Evolutionary conservation across 2,797 vertebrate genomes (phyloP).

Genomic region (Periparus ater): DNA sequence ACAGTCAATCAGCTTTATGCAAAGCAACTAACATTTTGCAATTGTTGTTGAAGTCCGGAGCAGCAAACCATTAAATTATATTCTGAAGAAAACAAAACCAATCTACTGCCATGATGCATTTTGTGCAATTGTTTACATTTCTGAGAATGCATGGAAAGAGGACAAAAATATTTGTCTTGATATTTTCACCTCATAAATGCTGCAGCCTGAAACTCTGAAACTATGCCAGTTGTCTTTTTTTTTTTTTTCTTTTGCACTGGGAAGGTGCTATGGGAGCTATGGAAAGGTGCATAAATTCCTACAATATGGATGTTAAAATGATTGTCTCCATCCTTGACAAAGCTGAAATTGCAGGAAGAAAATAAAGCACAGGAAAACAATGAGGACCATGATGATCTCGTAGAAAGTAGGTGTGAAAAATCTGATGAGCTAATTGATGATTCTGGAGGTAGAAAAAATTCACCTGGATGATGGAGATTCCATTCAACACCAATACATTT

Average conservation of each 20-base stretch:
- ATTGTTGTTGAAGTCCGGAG: background rate
- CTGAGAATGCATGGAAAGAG: background rate
- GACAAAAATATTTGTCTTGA: background rate
- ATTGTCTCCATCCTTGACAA: background rate
- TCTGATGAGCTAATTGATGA: background rate
- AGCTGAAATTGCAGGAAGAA: background rate
- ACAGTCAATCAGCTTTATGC: background rate
- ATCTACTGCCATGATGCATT: background rate
- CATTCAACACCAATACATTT: background rate
- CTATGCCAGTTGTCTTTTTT: background rate
- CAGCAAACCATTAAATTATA: background rate
- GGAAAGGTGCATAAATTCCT: background rate
- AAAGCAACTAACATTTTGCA: background rate
- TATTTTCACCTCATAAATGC: background rate
- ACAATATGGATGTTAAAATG: background rate
- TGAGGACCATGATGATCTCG: background rate
- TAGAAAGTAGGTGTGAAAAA: background rate
- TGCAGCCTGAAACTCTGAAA: slow-evolving; percentile 16
- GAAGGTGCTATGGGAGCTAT: background rate
- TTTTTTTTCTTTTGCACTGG: background rate
- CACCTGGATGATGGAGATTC: background rate
- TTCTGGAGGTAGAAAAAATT: background rate
- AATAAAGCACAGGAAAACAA: background rate
- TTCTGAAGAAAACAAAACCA: background rate
- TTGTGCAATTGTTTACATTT: slow-evolving; percentile 7